phyloP scores from a whole-genome alignment of 2,888 invertebrate species.

The Schizaphis graminum region DNA sequence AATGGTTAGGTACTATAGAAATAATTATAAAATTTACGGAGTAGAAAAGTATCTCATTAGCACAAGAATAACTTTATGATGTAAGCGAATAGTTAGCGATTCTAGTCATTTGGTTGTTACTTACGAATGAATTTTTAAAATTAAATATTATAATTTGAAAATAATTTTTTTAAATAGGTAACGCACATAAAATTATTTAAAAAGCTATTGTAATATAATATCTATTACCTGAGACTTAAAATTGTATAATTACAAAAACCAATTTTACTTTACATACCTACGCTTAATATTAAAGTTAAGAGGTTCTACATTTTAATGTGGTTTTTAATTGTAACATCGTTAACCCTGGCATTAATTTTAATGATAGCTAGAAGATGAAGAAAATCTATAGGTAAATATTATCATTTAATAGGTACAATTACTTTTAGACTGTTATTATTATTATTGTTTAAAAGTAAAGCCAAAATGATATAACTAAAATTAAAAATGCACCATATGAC shows the following conservation, averaged over 20 bases:
- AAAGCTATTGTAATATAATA: not conserved
- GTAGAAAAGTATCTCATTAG: not conserved
- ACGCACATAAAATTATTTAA: not conserved
- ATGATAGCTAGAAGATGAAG: not conserved
- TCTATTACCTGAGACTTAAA: not conserved
- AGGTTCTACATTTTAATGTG: not conserved
- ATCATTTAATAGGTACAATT: not conserved
- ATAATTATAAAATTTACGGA: not conserved
- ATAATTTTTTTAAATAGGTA: not conserved
- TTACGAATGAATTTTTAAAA: not conserved
- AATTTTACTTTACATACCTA: not conserved
- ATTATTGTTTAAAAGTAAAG: not conserved
- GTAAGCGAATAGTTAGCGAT: not conserved
- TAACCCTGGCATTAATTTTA: not conserved
- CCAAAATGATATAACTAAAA: not conserved
- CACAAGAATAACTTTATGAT: not conserved
- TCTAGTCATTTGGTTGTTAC: not conserved
- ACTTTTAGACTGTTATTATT: not conserved
- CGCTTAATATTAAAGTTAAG: not conserved
- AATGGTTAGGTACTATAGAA: not conserved
- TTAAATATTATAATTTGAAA: not conserved
- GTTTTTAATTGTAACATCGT: slow-evolving; percentile 32
- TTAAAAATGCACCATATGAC: not conserved
- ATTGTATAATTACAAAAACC: not conserved
- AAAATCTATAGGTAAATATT: not conserved